Evolutionary conservation across 2,113 vertebrate species (phyloP).

Genomic region (Blennius ocellaris): DNA sequence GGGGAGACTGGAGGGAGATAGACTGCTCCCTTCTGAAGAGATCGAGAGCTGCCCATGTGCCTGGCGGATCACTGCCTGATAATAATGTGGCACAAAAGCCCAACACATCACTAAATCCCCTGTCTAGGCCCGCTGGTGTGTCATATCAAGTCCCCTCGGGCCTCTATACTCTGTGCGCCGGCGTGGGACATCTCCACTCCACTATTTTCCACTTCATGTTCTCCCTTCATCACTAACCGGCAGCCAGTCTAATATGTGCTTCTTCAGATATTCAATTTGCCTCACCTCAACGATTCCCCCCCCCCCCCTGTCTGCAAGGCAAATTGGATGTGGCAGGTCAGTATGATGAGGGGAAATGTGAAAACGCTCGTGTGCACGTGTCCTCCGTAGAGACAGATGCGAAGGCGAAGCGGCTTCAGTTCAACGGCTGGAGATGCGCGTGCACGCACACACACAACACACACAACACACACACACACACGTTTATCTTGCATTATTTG

Average conservation of each 20-base stretch:
- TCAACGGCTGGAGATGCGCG: not conserved
- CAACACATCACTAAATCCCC: slow-evolving; percentile 68
- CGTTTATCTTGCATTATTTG: no score
- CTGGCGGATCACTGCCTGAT: slow-evolving; percentile 72
- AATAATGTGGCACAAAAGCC: slow-evolving; percentile 78
- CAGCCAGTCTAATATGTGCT: slow-evolving; percentile 58
- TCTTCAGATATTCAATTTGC: slow-evolving; percentile 55
- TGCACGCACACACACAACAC: not conserved
- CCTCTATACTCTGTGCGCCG: slow-evolving; percentile 44
- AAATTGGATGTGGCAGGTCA: slow-evolving; percentile 53
- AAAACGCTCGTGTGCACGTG: slow-evolving; percentile 17
- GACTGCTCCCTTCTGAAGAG: slow-evolving; percentile 61
- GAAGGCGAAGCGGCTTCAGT: not conserved
- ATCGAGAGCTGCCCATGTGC: slow-evolving; percentile 68
- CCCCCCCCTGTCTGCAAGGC: slow-evolving; percentile 37
- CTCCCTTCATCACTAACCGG: slow-evolving; percentile 65
- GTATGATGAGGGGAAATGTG: slow-evolving; percentile 27
- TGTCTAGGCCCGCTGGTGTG: slow-evolving; percentile 62
- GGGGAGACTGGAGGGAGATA: slow-evolving; percentile 60
- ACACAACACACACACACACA: no score
- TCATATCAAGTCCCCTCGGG: slow-evolving; percentile 68
- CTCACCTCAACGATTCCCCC: slow-evolving; percentile 45
- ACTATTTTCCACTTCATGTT: slow-evolving; percentile 61
- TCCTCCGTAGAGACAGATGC: not conserved
- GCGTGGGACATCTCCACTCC: slow-evolving; percentile 58